Percentiles rank a stretch among this genome's conserved stretches.
Conservation (phyloP, 2,888 invertebrate species). For the Boloria euphrosyne region DNA sequence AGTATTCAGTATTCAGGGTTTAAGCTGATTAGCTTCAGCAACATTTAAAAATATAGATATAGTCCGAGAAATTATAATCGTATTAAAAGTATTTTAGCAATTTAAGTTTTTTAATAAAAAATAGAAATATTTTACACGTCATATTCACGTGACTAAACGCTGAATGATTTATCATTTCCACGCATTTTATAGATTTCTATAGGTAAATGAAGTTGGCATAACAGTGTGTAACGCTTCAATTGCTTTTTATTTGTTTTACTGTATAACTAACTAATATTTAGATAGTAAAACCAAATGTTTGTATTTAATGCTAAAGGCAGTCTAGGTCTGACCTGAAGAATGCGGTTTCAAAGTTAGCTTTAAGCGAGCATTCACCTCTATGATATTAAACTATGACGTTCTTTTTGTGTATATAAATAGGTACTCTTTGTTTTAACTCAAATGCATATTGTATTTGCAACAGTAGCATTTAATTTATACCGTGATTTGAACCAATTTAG, state of each 20-base stretch:
- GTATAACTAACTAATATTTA: background rate
- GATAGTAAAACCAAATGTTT: conserved; percentile 5
- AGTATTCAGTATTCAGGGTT: background rate
- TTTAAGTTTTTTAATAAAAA: no score
- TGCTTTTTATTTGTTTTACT: background rate
- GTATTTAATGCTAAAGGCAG: conserved; percentile 7
- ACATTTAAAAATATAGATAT: no score
- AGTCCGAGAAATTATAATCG: no score
- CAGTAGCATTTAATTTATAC: background rate
- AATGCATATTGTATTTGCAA: conserved; percentile 1
- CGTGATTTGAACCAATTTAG: background rate
- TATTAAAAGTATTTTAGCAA: no score
- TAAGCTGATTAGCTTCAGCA: no score
- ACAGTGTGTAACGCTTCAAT: background rate
- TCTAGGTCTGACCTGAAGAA: conserved; percentile 2
- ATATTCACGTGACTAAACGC: no score
- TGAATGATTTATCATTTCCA: no score
- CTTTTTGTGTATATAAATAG: background rate
- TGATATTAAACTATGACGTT: conserved; percentile 10
- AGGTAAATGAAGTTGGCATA: no score
- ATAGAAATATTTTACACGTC: no score
- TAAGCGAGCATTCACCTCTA: conserved; percentile 14
- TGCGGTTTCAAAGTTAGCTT: conserved; percentile 18
- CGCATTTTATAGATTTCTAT: no score
- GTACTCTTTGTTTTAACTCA: background rate